A percentile compares a stretch with the other conserved stretches of the same genome.
These are phyloP conservation scores for Deilephila porcellus DNA, from an alignment of 2,888 invertebrate genomes.

Conservation along the genomic window DNA sequence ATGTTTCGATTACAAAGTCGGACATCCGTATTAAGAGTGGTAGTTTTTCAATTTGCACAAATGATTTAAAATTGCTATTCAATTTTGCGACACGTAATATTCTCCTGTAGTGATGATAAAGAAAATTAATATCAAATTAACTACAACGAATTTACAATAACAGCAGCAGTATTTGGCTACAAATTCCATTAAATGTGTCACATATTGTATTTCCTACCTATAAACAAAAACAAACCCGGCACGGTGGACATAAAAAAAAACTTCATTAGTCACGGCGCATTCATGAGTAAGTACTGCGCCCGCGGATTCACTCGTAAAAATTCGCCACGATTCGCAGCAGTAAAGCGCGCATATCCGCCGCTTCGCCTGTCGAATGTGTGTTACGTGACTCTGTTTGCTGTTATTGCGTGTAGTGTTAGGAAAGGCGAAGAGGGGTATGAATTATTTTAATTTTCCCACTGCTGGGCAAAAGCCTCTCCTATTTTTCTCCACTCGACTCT, in stretches of 20 bases:
- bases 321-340: slow-evolving; percentile 65
- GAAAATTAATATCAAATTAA: too few species aligned
- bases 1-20: too few species aligned
- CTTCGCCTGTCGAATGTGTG: slow-evolving; percentile 65
- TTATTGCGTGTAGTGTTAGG: slow-evolving; percentile 44
- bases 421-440: slow-evolving; percentile 36
- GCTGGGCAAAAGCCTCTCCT: too few species aligned
- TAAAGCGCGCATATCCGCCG: slow-evolving; percentile 66
- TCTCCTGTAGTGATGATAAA: too few species aligned
- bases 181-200: too few species aligned
- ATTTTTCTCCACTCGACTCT: too few species aligned
- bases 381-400: slow-evolving; percentile 67
- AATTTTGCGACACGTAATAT: too few species aligned
- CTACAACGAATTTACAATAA: too few species aligned
- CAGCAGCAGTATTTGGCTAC: too few species aligned
- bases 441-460: not conserved
- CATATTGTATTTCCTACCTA: not conserved
- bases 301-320: slow-evolving; percentile 72
- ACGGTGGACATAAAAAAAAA: slow-evolving; percentile 36
- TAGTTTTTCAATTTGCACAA: too few species aligned
- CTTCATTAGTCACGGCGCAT: slow-evolving; percentile 44
- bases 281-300: slow-evolving; percentile 43
- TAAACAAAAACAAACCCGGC: slow-evolving; percentile 4
- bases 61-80: too few species aligned
- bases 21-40: too few species aligned